Conservation (phyloP, 23 tunicate genomes). For the Trididemnum nubilum region DNA sequence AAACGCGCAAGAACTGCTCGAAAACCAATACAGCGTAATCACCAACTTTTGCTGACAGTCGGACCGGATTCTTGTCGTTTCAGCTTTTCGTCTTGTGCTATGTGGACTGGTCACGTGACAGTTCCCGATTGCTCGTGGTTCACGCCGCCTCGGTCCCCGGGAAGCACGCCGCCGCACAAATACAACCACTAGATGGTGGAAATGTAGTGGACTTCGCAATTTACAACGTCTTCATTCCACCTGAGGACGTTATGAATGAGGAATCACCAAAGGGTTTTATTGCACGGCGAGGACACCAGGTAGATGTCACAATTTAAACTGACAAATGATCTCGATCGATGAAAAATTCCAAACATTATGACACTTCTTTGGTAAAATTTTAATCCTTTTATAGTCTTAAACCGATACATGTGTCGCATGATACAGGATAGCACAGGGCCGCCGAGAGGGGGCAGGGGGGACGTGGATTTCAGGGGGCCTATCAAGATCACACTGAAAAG, state of each 20-base stretch:
- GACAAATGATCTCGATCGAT: not conserved
- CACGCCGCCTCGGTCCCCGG: slow-evolving; percentile 65
- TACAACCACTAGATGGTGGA: slow-evolving; percentile 66
- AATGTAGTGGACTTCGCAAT: slow-evolving; percentile 36
- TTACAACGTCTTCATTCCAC: slow-evolving; percentile 40
- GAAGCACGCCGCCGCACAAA: slow-evolving; percentile 57
- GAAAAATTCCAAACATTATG: not conserved
- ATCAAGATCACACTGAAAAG: no score
- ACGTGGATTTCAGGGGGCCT: no score
- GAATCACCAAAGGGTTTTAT: slow-evolving; percentile 36
- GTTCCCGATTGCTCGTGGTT: slow-evolving; percentile 38
- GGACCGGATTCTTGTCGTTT: no score
- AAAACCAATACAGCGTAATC: no score
- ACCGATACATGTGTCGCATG: no score
- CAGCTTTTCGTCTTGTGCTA: slow-evolving; percentile 59
- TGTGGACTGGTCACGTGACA: slow-evolving; percentile 15
- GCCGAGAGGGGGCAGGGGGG: no score
- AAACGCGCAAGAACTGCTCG: no score
- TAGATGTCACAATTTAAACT: slow-evolving; percentile 1
- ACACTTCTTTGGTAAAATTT: not conserved
- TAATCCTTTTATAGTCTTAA: not conserved
- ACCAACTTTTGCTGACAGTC: no score
- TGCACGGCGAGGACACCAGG: slow-evolving; percentile 48
- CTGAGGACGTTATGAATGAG: slow-evolving; percentile 35
- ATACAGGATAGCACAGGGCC: no score